phyloP scores from a whole-genome alignment of 2,113 vertebrate genomes.

The Carassius carassius region DNA sequence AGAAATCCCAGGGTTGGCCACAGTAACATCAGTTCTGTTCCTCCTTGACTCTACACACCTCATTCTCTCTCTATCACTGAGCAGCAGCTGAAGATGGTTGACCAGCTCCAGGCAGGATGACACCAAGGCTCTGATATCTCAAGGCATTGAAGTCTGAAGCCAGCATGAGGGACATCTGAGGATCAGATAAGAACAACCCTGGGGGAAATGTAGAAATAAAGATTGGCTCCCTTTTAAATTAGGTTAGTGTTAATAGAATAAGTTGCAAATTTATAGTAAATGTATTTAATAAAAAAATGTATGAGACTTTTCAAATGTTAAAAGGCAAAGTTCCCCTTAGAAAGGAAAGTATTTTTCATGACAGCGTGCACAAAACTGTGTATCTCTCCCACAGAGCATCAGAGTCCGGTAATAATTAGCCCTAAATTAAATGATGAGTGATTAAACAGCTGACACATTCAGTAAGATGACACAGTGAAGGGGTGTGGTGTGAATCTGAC shows the following conservation, averaged over 20 bases:
- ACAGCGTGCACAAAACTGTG: background rate
- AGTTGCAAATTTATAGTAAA: background rate
- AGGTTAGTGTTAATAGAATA: too few relatives aligned
- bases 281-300: too few relatives aligned
- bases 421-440: background rate
- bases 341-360: background rate
- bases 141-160: background rate
- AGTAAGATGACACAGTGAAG: slow-evolving; percentile 8
- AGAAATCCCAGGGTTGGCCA: background rate
- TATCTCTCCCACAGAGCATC: background rate
- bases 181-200: background rate
- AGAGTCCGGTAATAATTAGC: background rate
- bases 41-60: background rate
- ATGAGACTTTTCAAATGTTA: background rate
- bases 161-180: slow-evolving; percentile 5
- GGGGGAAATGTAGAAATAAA: background rate
- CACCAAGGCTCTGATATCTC: slow-evolving; percentile 61
- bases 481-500: background rate
- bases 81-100: background rate
- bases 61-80: background rate
- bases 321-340: background rate
- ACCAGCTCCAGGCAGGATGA: background rate
- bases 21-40: background rate
- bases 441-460: background rate
- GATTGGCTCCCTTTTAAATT: background rate